phyloP scores from a whole-genome alignment of 2,797 vertebrate genomes.

The Steatocranus sp. region DNA sequence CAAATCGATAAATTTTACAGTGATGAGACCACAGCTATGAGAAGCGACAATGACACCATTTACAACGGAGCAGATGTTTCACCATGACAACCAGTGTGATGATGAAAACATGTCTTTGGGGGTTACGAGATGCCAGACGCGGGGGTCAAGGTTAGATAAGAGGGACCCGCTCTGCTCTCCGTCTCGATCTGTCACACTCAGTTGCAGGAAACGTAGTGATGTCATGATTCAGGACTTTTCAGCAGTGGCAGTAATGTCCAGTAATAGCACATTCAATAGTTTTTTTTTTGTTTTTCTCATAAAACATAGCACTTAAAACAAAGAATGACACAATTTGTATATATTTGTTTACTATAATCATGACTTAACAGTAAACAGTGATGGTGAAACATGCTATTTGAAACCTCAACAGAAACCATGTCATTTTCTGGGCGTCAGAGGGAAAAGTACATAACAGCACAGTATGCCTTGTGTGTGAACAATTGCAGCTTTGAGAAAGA shows the following conservation, averaged over 20 bases:
- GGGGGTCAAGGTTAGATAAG: slow-evolving; percentile 59
- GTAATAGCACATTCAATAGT: background rate
- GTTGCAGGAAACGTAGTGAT: background rate
- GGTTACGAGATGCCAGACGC: slow-evolving; percentile 35
- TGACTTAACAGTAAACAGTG: background rate
- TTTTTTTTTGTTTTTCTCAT: background rate
- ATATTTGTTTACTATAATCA: background rate
- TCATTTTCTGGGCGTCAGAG: background rate
- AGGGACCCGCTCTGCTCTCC: background rate
- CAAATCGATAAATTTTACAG: slow-evolving; percentile 45
- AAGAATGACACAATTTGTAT: background rate
- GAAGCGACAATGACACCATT: slow-evolving; percentile 69
- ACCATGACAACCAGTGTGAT: slow-evolving; percentile 66
- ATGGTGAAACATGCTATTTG: background rate
- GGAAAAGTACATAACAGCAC: slow-evolving; percentile 15
- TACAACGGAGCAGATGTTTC: slow-evolving; percentile 74
- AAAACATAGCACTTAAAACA: background rate
- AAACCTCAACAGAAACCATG: background rate
- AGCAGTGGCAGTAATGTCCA: background rate
- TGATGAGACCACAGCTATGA: slow-evolving; percentile 6
- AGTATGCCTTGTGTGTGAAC: slow-evolving; percentile 36
- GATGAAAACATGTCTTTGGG: slow-evolving; percentile 54
- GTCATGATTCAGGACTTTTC: background rate
- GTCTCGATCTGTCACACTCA: background rate
- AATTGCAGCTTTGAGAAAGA: slow-evolving; percentile 47